Evolutionary conservation across 2,888 invertebrate genomes (phyloP).

Genomic region (Camptogramma bilineatum): DNA sequence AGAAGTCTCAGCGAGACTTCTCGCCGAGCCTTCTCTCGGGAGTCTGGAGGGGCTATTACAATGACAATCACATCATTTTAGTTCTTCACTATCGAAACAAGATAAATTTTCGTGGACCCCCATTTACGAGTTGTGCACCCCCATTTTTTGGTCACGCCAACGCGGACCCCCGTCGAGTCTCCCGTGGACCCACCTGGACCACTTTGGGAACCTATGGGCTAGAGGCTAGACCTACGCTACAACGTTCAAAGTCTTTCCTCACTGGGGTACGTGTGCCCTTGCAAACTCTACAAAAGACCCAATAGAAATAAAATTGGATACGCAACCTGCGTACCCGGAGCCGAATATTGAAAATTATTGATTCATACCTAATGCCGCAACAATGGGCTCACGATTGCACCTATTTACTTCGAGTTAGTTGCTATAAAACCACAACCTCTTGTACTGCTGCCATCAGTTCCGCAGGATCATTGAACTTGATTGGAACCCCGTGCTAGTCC

Average conservation of each 20-base stretch:
- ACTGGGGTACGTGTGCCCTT: conserved; percentile 20
- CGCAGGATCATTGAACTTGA: conserved; percentile 59
- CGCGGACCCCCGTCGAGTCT: too few relatives aligned
- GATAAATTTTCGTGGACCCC: too few relatives aligned
- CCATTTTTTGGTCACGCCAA: too few relatives aligned
- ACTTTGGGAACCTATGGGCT: too few relatives aligned
- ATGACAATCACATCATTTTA: too few relatives aligned
- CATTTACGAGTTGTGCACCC: too few relatives aligned
- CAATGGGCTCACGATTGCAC: conserved; percentile 73
- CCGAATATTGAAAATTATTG: conserved; percentile 81
- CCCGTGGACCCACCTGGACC: too few relatives aligned
- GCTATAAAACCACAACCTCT: conserved; percentile 76
- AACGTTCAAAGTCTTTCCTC: neutral
- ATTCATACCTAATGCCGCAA: conserved; percentile 78
- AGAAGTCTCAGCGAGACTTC: too few relatives aligned
- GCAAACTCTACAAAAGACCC: conserved; percentile 30
- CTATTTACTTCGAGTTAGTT: conserved; percentile 67
- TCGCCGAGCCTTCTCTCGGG: too few relatives aligned
- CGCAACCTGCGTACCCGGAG: conserved; percentile 68
- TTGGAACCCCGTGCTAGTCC: conserved; percentile 43
- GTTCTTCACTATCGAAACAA: too few relatives aligned
- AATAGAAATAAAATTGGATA: conserved; percentile 47
- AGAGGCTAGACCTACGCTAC: too few relatives aligned
- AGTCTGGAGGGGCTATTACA: too few relatives aligned
- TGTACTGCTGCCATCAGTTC: conserved; percentile 64